Evolutionary conservation across 64 coral and sea anemone species (phyloP), one percentile per base, ranked within the genome.

Genomic region (Trachythela sp.): DNA sequence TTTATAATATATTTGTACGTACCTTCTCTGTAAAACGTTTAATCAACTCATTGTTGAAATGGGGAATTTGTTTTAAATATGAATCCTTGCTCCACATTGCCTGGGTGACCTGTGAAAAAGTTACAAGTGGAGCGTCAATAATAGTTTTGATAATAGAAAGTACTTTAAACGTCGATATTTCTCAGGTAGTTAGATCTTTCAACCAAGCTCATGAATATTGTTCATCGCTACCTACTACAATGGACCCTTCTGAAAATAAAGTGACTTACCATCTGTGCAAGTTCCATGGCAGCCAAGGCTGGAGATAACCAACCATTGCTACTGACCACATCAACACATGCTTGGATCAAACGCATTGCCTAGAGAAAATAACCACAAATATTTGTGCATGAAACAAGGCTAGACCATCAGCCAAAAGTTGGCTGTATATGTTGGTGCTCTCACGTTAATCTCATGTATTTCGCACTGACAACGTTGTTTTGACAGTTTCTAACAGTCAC

Each of bases 61-160:
- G 95, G 37, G 95, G 95, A 89, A 97, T 94, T 76, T 97, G 95
- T 70, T 92, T 97, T 29, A 97, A 72, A 41, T 97, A 97, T 0
- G 95, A 97, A 85, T 97, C 95, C 70, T 97, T 97, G 84, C 95
- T 97, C 95, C 95, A 97, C 95, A 97, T 97, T 29, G 95, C 93
- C 83, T 97, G 95, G 30, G 95, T 97, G 13, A 86, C 90, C 95
- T 97, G 84, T 22, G 68, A 14, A 85, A 48, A 85, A 86, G 9
- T 59, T 13, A 86, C 20, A 34, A 84, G 31, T 14, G 51, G 24
- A 9, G 6, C 37, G 42, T 80, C 75, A 35, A 1, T 37, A 80
- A 31, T 17, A n/a, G n/a, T n/a, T n/a, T n/a, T n/a, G n/a, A n/a
- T n/a, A n/a, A n/a, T n/a, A n/a, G n/a, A n/a, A n/a, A n/a, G n/a